Conservation (phyloP, 2,888 invertebrate species). For the Heliconius sara region DNA sequence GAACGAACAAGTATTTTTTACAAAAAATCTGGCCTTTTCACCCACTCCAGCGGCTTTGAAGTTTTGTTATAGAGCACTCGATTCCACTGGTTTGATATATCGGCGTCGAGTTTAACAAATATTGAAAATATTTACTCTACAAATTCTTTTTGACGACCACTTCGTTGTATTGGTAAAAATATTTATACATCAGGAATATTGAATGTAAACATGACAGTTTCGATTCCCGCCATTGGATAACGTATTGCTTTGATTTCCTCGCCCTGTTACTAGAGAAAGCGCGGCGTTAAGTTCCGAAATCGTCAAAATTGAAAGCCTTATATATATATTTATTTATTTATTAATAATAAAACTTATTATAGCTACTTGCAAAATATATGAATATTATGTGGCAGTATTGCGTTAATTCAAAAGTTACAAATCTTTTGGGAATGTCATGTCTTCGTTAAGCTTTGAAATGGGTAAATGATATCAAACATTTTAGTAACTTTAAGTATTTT, state of each 20-base stretch:
- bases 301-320: neutral
- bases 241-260: neutral
- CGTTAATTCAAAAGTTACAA: neutral
- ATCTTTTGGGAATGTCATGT: neutral
- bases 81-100: neutral
- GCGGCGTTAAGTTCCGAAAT: neutral
- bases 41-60: conserved; percentile 8
- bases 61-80: conserved; percentile 16
- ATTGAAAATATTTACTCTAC: neutral
- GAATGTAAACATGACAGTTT: neutral
- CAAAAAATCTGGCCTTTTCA: neutral
- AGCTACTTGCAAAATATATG: neutral
- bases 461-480: neutral
- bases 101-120: neutral
- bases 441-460: conserved; percentile 1
- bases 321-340: too few relatives aligned
- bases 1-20: neutral
- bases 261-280: neutral
- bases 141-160: neutral
- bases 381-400: neutral
- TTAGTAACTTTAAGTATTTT: neutral
- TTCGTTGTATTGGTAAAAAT: neutral
- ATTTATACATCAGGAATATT: neutral
- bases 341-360: neutral
- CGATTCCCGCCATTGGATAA: neutral